Conservation (phyloP, 2,113 vertebrate genomes). For the Cariama cristata region DNA sequence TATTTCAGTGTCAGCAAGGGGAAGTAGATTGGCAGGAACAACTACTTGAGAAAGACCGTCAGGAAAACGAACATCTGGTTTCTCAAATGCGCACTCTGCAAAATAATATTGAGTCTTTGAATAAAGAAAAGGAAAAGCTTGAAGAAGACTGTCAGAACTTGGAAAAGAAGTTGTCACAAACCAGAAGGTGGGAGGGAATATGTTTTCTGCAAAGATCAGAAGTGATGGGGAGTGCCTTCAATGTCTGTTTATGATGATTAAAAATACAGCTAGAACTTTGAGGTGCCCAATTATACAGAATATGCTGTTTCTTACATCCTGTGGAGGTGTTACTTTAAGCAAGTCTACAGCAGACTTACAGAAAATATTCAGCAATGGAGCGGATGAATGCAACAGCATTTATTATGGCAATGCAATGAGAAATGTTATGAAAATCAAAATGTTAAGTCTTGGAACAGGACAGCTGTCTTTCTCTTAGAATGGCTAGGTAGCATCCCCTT, state of each 20-base stretch:
- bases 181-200: slow-evolving; percentile 69
- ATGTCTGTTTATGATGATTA: background rate
- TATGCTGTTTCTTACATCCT: background rate
- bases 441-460: background rate
- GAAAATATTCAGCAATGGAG: background rate
- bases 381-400: background rate
- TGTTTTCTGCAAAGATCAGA: background rate
- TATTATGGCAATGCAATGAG: background rate
- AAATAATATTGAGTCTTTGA: slow-evolving; percentile 52
- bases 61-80: slow-evolving; percentile 57
- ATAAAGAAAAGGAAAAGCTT: slow-evolving; percentile 72
- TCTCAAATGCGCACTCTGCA: slow-evolving; percentile 63
- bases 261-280: background rate
- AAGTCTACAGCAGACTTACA: background rate
- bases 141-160: slow-evolving; percentile 72
- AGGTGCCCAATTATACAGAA: background rate
- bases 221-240: background rate
- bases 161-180: slow-evolving; percentile 76
- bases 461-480: background rate
- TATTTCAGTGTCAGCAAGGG: slow-evolving; percentile 70
- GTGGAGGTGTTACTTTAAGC: background rate
- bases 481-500: background rate
- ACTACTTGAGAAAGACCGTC: slow-evolving; percentile 68
- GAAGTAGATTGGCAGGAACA: slow-evolving; percentile 78
- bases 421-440: background rate